phyloP scores from a whole-genome alignment of 2,797 vertebrate genomes.

The Manis pentadactyla region DNA sequence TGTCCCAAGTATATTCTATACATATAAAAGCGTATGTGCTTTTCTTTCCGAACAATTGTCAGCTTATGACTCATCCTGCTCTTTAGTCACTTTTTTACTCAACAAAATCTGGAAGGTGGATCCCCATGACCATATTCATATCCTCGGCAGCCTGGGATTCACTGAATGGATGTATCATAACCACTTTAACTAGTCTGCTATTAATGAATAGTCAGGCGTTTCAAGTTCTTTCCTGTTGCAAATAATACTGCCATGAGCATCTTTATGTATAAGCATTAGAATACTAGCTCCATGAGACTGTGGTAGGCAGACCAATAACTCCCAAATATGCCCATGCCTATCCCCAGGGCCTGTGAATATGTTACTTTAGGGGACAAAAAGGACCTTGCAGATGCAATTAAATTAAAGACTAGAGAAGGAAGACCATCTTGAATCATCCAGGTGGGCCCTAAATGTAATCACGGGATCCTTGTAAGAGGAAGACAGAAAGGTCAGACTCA shows the following conservation, averaged over 20 bases:
- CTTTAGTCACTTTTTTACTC: background rate
- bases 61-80: background rate
- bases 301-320: background rate
- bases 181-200: background rate
- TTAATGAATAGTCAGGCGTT: background rate
- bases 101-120: background rate
- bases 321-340: background rate
- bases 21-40: rapidly evolving
- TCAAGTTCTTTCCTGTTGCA: background rate
- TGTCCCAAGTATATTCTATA: background rate
- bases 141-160: background rate
- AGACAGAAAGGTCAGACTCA: background rate
- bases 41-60: background rate
- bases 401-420: background rate
- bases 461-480: background rate
- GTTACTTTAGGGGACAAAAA: background rate
- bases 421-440: background rate
- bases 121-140: background rate
- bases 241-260: background rate
- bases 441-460: background rate
- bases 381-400: background rate
- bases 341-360: background rate
- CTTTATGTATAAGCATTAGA: background rate
- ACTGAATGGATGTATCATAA: background rate
- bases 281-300: background rate